A percentile compares a stretch with the other conserved stretches of the same genome.
These are phyloP conservation scores for Camponotus vicinus DNA, from an alignment of 1,140 invertebrate species.

Conservation along the genomic window DNA sequence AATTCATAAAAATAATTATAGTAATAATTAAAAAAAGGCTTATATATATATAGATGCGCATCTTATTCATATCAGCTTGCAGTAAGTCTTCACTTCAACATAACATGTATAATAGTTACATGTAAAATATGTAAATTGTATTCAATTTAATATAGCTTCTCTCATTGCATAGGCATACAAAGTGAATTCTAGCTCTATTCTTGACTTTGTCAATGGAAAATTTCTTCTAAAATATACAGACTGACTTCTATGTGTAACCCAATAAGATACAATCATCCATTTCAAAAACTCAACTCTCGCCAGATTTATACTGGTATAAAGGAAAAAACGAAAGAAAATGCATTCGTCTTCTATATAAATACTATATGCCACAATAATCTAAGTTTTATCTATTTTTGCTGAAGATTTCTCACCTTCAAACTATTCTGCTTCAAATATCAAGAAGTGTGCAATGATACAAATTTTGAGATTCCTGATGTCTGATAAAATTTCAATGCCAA, in stretches of 20 bases:
- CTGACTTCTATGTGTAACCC: constrained; percentile 57
- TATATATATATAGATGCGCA: constrained; percentile 9
- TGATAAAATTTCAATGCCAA: constrained; percentile 83
- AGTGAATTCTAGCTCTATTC: constrained; percentile 37
- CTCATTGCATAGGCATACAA: constrained; percentile 48
- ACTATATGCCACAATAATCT: constrained; percentile 73
- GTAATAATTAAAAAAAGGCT: constrained; percentile 17
- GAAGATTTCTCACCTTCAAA: constrained; percentile 75
- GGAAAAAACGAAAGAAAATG: constrained; percentile 48
- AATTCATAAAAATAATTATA: constrained; percentile 12
- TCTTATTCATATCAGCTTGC: constrained; percentile 36
- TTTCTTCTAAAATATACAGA: constrained; percentile 67
- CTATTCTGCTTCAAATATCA: constrained; percentile 77
- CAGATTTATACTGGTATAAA: background rate
- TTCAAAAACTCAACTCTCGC: constrained; percentile 3
- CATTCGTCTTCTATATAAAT: constrained; percentile 78
- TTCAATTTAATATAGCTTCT: constrained; percentile 44
- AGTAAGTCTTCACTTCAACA: constrained; percentile 41
- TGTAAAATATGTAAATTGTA: constrained; percentile 59
- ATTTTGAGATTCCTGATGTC: constrained; percentile 78
- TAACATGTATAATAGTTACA: constrained; percentile 52
- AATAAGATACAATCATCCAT: constrained; percentile 56
- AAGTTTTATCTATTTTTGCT: constrained; percentile 80
- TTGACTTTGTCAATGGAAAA: constrained; percentile 51
- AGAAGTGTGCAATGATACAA: constrained; percentile 70